Evolutionary conservation across 2,888 invertebrate species (phyloP).

Genomic region (Entomobrya multifasciata): DNA sequence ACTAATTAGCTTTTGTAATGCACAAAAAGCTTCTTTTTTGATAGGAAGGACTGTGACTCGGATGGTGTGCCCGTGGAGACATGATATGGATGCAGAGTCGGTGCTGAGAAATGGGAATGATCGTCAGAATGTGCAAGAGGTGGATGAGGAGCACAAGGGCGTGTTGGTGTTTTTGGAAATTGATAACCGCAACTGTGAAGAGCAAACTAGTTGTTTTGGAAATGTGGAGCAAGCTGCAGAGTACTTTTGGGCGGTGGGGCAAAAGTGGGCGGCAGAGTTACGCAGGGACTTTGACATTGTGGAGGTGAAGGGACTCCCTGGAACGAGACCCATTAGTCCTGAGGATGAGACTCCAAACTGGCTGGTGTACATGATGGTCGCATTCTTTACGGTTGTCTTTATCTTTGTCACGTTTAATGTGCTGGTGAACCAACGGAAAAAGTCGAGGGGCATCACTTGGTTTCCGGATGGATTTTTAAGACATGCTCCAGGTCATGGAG

Average conservation of each 20-base stretch:
- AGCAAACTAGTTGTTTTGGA: conserved; percentile 74
- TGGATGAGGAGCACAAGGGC: no score
- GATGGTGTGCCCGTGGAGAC: no score
- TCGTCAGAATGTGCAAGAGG: background rate
- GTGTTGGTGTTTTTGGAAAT: conserved; percentile 94
- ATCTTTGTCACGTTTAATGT: conserved; percentile 88
- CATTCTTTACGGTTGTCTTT: conserved; percentile 77
- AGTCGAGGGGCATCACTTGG: conserved; percentile 94
- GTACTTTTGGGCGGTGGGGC: conserved; percentile 94
- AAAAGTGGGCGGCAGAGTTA: conserved; percentile 88
- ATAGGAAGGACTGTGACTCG: no score
- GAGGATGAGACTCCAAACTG: conserved; percentile 81
- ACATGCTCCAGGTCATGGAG: conserved; percentile 85
- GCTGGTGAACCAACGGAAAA: conserved; percentile 93
- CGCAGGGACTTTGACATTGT: conserved; percentile 91
- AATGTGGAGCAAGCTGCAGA: conserved; percentile 85
- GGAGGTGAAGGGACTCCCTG: conserved; percentile 86
- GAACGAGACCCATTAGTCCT: conserved; percentile 80
- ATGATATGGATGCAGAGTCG: no score
- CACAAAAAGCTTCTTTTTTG: no score
- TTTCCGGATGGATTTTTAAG: conserved; percentile 97
- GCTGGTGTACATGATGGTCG: conserved; percentile 77
- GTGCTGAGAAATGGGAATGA: no score
- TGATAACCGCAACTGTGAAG: conserved; percentile 92
- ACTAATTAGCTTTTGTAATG: no score